Evolutionary conservation across 2,888 invertebrate genomes (phyloP).

Genomic region (Pammene aurita): DNA sequence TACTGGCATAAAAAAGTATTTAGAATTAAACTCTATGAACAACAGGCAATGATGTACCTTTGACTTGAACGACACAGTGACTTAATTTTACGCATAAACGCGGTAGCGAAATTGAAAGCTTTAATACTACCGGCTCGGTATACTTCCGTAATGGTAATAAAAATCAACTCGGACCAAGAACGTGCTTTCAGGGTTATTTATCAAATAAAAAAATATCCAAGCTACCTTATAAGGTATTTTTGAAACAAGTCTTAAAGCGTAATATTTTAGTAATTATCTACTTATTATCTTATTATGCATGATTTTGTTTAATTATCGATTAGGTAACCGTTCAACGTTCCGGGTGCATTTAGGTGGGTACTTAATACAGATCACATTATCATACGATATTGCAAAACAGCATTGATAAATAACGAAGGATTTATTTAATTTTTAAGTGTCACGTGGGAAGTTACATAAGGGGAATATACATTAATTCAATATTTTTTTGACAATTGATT

Average conservation of each 20-base stretch:
- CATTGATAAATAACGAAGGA: no score
- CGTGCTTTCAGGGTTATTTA: constrained; percentile 9
- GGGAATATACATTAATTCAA: no score
- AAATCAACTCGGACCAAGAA: constrained; percentile 3
- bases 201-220: neutral
- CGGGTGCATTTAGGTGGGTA: neutral
- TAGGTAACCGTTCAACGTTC: constrained; percentile 2
- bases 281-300: neutral
- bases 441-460: no score
- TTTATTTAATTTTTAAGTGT: no score
- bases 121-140: neutral
- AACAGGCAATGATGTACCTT: no score
- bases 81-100: neutral
- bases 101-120: constrained; percentile 11
- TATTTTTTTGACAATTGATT: no score
- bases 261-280: constrained; percentile 3
- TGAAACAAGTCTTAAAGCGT: neutral
- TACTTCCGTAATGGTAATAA: constrained; percentile 18
- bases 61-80: no score
- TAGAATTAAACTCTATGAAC: no score
- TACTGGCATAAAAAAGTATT: no score
- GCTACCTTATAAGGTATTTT: constrained; percentile 21
- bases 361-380: no score
- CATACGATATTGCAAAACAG: no score
- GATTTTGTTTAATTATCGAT: constrained; percentile 8